These are phyloP conservation scores for Spatulosminthurus flaviceps DNA, from an alignment of 2,888 invertebrate genomes.

Conservation along the genomic window DNA sequence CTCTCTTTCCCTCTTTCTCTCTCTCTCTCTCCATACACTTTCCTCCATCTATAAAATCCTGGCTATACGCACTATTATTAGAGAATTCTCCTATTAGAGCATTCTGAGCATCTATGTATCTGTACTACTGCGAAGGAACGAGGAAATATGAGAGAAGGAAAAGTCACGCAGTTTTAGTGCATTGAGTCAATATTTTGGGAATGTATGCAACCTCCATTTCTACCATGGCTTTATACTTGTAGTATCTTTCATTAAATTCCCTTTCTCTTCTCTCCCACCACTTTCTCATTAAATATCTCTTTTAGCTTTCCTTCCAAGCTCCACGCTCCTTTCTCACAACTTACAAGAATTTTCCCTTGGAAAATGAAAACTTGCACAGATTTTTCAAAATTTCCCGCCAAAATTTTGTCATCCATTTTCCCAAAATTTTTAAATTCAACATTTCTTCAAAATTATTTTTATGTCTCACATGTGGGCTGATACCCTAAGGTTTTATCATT, in stretches of 20 bases:
- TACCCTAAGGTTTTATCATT: no score
- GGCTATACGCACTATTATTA: background rate
- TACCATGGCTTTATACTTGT: background rate
- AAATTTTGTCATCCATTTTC: background rate
- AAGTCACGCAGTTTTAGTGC: background rate
- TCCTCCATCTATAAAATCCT: background rate
- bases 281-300: constrained; percentile 22
- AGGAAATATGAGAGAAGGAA: background rate
- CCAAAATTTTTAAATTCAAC: background rate
- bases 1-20: constrained; percentile 41
- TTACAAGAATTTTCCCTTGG: background rate
- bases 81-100: no score
- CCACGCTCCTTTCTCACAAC: background rate
- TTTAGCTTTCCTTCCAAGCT: no score
- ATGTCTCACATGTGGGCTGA: no score
- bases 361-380: no score
- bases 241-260: background rate
- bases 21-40: constrained; percentile 11
- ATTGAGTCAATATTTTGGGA: constrained; percentile 21
- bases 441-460: no score
- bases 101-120: no score
- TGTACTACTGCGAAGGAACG: no score
- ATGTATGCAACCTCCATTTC: constrained; percentile 1
- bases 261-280: constrained; percentile 11
- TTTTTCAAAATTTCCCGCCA: background rate